Conservation (phyloP, 2,888 invertebrate species). For the Drosophila neotestacea region DNA sequence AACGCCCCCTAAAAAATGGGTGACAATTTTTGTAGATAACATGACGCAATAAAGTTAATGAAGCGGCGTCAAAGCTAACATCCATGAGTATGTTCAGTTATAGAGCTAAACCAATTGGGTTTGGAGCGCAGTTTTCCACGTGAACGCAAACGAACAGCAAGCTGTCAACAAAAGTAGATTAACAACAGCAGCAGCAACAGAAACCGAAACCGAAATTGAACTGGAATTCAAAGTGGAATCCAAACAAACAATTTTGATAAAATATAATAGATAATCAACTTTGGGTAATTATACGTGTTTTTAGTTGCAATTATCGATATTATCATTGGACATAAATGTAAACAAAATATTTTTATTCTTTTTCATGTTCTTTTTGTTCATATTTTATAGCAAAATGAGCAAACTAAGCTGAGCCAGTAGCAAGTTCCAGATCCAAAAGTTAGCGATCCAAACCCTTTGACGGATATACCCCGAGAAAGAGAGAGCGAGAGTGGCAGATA, state of each 20-base stretch:
- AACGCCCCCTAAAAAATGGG: constrained; percentile 34
- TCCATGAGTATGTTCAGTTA: constrained; percentile 8
- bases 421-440: constrained; percentile 9
- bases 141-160: constrained; percentile 39
- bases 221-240: neutral
- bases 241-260: constrained; percentile 6
- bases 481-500: constrained; percentile 2
- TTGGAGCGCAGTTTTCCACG: constrained; percentile 45
- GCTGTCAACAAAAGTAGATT: constrained; percentile 10
- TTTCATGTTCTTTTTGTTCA: constrained; percentile 9
- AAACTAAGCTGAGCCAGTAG: constrained; percentile 49
- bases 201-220: neutral
- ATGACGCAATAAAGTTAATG: constrained; percentile 40
- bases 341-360: constrained; percentile 1
- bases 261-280: constrained; percentile 40
- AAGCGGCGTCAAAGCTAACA: constrained; percentile 20
- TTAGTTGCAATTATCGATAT: constrained; percentile 1
- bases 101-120: constrained; percentile 26
- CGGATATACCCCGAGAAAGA: neutral
- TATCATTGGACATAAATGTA: constrained; percentile 7
- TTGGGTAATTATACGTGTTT: constrained; percentile 49
- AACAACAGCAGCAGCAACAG: neutral
- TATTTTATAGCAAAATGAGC: constrained; percentile 52
- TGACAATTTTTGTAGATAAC: constrained; percentile 42
- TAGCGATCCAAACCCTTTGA: constrained; percentile 4